phyloP scores from a whole-genome alignment of 2,888 invertebrate species.

The Polyploca ridens region DNA sequence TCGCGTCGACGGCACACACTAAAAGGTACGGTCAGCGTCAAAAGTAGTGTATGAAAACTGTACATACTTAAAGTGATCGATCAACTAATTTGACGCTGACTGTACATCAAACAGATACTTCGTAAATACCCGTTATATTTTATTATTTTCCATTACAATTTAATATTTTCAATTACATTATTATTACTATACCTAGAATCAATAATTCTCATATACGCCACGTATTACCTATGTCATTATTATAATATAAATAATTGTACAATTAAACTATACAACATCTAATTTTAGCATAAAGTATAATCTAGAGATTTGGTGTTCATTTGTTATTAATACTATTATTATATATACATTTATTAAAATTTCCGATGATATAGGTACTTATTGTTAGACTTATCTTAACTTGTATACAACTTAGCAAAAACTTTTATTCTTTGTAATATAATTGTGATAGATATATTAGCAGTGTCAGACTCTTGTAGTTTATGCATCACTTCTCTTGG shows the following conservation, averaged over 20 bases:
- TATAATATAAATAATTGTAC: slow-evolving; percentile 18
- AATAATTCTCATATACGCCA: not conserved
- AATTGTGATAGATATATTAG: not conserved
- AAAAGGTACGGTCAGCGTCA: no score
- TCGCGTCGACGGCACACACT: no score
- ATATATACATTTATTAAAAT: not conserved
- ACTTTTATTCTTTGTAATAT: not conserved
- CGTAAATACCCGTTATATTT: not conserved
- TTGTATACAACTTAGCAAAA: slow-evolving; percentile 7
- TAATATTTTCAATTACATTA: not conserved
- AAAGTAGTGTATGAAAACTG: no score
- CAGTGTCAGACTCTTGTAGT: not conserved
- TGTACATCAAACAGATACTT: not conserved
- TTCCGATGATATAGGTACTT: not conserved
- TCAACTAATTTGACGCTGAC: no score
- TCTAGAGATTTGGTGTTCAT: slow-evolving; percentile 55
- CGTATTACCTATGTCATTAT: slow-evolving; percentile 19
- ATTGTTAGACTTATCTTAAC: not conserved
- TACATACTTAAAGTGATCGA: no score
- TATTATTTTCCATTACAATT: no score
- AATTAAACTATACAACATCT: slow-evolving; percentile 23
- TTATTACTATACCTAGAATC: not conserved
- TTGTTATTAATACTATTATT: slow-evolving; percentile 27
- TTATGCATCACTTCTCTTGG: not conserved
- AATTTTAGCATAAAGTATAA: slow-evolving; percentile 24